Evolutionary conservation across 2,888 invertebrate species (phyloP).

Genomic region (Orthosia cruda): DNA sequence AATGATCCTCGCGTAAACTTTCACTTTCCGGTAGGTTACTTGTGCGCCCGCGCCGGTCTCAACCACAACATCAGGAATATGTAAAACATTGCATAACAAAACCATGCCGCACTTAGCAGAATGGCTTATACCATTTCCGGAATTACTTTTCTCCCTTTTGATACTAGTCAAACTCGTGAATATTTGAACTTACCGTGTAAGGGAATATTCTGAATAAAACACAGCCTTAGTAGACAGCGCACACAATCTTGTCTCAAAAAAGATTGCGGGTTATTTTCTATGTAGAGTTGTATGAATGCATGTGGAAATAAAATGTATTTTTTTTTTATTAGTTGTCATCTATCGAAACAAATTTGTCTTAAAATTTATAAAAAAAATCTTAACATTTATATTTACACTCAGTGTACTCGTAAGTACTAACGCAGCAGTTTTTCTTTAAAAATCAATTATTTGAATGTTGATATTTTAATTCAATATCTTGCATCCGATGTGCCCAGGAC

Average conservation of each 20-base stretch:
- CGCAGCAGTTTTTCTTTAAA: background rate
- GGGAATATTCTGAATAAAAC: background rate
- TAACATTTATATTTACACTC: background rate
- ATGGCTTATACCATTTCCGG: slow-evolving; percentile 34
- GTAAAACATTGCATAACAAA: slow-evolving; percentile 66
- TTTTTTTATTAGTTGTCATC: background rate
- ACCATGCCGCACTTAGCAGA: slow-evolving; percentile 35
- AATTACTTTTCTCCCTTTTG: background rate
- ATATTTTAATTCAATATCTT: background rate
- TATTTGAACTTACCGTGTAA: background rate
- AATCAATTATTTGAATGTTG: background rate
- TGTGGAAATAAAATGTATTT: no score
- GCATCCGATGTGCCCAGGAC: background rate
- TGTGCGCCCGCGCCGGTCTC: slow-evolving; percentile 51
- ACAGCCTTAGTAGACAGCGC: no score
- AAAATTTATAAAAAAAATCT: background rate
- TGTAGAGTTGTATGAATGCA: no score
- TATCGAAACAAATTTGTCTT: background rate
- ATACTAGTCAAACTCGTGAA: no score
- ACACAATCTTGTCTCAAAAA: no score
- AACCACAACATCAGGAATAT: slow-evolving; percentile 64
- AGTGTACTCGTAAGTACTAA: no score
- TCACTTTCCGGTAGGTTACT: slow-evolving; percentile 67
- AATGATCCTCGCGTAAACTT: slow-evolving; percentile 67
- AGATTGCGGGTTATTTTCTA: no score